Evolutionary conservation across 2,113 vertebrate species (phyloP), one percentile per base, ranked within the genome.

Genomic region (Osmerus eperlanus): DNA sequence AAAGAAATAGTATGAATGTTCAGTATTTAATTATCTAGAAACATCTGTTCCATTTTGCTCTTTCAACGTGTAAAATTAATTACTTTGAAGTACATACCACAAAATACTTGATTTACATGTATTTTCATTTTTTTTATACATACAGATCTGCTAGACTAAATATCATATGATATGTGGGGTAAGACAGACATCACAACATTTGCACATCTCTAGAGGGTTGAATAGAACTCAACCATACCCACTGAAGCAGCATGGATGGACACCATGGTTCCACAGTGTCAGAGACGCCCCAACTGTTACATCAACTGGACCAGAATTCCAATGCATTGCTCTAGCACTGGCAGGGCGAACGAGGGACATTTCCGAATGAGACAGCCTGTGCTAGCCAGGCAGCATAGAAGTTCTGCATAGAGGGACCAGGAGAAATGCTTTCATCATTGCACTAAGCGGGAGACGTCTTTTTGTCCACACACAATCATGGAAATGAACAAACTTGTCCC

Each of bases 1-100:
- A 97, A 98, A 96, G 94, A 93, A 95, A 96, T 92, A 91, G 94
- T 94, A 96, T 96, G 94, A 96, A 95, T 95, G 93, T 93, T 90
- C 93, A 95, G 92, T 94, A 94, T 94, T 95, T 91, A 92, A 94
- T 96, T 94, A 84, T 93, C 94, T 97, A 96, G 94, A 98, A 98
- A 98, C 92, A 89, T 95, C 85, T 84, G 82, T 93, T 90, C 81
- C 88, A 82, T 90, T 90, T 91, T 85, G 71, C 90, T 85, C 84
- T 88, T 94, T 91, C 89, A 93, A 83, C 88, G 91, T 96, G 95
- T 95, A 98, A 98, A 98, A 98, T 95, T 95, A 94, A 94, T 90
- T 91, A 83, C 82, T 92, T 92, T 95, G 92, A 95, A 93, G 91
- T 92, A 95, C 90, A 93, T 95, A 96, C 93, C 92, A 96, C 94